phyloP scores from a whole-genome alignment of 2,113 vertebrate species.

The Poecile atricapillus region DNA sequence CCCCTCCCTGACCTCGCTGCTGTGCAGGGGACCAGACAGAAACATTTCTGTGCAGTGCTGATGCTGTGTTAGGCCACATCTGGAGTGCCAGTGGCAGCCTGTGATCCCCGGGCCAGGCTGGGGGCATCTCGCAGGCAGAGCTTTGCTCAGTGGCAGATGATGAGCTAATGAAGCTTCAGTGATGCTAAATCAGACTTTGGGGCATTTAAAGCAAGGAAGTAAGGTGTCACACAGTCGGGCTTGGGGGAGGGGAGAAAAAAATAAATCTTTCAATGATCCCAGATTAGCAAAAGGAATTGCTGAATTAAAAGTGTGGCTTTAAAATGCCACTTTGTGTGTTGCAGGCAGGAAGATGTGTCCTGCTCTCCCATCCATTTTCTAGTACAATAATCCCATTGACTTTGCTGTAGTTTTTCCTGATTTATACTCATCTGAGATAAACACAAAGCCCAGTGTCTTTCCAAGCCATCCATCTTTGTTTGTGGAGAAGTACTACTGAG shows the following conservation, averaged over 20 bases:
- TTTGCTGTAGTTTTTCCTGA: background rate
- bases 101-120: background rate
- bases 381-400: background rate
- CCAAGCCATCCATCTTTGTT: slow-evolving; percentile 37
- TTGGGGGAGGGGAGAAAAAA: background rate
- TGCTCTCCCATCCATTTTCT: background rate
- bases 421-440: background rate
- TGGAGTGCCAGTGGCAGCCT: background rate
- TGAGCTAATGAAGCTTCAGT: background rate
- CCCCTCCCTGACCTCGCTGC: background rate
- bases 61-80: background rate
- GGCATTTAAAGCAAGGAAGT: background rate
- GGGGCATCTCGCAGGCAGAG: background rate
- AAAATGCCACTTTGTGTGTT: background rate
- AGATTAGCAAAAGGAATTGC: background rate
- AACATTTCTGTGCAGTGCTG: background rate
- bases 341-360: background rate
- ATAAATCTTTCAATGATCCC: background rate
- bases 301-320: background rate
- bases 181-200: background rate
- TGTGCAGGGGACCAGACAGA: background rate
- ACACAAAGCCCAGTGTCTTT: slow-evolving; percentile 8
- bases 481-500: background rate
- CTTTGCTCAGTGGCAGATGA: background rate
- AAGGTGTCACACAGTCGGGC: background rate